phyloP scores from a whole-genome alignment of 2,888 invertebrate genomes.

The Troides aeacus region DNA sequence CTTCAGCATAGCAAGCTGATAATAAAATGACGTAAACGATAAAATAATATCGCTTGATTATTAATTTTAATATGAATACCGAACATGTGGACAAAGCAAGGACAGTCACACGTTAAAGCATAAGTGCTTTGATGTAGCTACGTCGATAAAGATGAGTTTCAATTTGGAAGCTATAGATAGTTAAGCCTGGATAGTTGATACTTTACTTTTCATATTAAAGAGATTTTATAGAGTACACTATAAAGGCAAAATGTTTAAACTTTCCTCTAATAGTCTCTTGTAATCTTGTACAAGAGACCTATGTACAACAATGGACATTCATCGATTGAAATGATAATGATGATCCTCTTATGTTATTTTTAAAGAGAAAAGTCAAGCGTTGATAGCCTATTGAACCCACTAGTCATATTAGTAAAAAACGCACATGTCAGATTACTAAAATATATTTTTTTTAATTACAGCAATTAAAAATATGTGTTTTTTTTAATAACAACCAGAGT shows the following conservation, averaged over 20 bases:
- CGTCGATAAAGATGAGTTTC: slow-evolving; percentile 6
- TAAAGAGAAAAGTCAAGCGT: too few relatives aligned
- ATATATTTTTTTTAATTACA: too few relatives aligned
- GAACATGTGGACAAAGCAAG: slow-evolving; percentile 18
- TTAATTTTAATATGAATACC: slow-evolving; percentile 27
- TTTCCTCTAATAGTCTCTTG: too few relatives aligned
- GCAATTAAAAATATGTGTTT: too few relatives aligned
- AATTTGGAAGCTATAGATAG: slow-evolving; percentile 9
- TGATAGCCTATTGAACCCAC: too few relatives aligned
- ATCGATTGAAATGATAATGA: too few relatives aligned
- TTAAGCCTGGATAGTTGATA: not conserved
- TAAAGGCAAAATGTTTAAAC: not conserved
- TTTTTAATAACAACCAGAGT: too few relatives aligned
- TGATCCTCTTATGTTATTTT: too few relatives aligned
- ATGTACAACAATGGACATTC: too few relatives aligned
- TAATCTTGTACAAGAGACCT: too few relatives aligned
- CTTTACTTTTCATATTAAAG: slow-evolving; percentile 22
- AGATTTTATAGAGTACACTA: not conserved
- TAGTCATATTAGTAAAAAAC: too few relatives aligned
- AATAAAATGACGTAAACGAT: slow-evolving; percentile 12
- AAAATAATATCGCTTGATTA: slow-evolving; percentile 26
- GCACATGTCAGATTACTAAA: too few relatives aligned
- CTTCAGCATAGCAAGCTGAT: not conserved
- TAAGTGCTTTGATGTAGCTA: slow-evolving; percentile 18
- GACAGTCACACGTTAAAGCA: slow-evolving; percentile 14